Percentiles rank a stretch among this genome's conserved stretches.
These are phyloP conservation scores for Sinocyclocheilus grahami DNA, from an alignment of 2,113 vertebrate genomes.

Conservation along the genomic window DNA sequence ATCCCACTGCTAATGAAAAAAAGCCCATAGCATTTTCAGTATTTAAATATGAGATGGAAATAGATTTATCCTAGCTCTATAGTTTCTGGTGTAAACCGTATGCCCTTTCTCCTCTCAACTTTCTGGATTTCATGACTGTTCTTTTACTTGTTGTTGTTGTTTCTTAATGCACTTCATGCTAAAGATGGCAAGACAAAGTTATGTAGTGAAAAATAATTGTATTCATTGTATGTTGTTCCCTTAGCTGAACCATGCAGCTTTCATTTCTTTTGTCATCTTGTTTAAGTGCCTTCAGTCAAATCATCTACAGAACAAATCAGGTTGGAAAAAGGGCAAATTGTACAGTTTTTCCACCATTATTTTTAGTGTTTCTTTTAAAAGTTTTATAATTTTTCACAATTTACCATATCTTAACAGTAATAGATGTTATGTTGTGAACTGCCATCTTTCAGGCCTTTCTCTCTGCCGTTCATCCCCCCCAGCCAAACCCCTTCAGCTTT, in stretches of 20 bases:
- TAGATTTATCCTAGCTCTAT: not conserved
- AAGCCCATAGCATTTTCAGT: not conserved
- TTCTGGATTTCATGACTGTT: not conserved
- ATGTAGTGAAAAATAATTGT: not conserved
- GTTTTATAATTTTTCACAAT: not conserved
- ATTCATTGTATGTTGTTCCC: not conserved
- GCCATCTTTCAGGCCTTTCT: not conserved
- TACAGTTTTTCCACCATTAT: not conserved
- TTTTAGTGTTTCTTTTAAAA: too few species aligned
- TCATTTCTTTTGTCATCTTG: not conserved
- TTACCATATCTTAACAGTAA: not conserved
- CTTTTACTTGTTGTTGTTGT: not conserved
- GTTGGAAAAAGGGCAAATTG: not conserved
- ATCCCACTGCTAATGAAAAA: not conserved
- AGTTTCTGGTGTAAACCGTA: not conserved
- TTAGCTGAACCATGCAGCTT: not conserved
- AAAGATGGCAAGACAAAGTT: not conserved
- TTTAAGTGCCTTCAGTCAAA: not conserved
- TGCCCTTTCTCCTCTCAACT: not conserved
- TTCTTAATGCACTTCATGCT: not conserved
- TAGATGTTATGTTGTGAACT: not conserved
- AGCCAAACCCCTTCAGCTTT: slow-evolving; percentile 45
- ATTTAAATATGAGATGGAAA: not conserved
- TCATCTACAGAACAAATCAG: not conserved
- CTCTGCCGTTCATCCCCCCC: too few species aligned